A percentile compares a stretch with the other conserved stretches of the same genome.
Conservation (phyloP, 2,888 invertebrate genomes). For the Marronus borbonicus region DNA sequence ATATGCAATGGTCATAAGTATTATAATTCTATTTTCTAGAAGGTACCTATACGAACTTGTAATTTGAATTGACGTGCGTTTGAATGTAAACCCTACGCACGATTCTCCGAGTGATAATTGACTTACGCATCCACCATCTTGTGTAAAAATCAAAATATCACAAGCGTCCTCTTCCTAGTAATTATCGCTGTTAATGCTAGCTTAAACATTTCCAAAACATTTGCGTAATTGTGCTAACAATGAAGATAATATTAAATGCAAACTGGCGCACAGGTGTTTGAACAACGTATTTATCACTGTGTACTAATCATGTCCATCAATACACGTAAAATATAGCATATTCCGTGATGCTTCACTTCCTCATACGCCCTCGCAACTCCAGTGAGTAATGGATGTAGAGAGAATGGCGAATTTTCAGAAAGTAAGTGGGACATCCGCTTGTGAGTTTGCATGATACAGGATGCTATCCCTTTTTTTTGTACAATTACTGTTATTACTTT, state of each 20-base stretch:
- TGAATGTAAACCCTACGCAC: too few relatives aligned
- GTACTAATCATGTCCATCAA: constrained; percentile 1
- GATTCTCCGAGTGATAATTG: background rate
- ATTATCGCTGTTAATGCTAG: background rate
- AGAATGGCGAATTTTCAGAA: constrained; percentile 20
- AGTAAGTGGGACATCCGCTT: background rate
- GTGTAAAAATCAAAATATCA: background rate
- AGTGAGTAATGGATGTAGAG: background rate
- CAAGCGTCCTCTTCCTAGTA: background rate
- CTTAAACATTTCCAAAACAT: background rate
- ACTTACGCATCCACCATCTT: background rate
- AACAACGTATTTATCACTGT: constrained; percentile 5
- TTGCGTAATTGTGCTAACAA: constrained; percentile 23
- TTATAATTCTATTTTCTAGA: too few relatives aligned
- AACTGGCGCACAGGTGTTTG: constrained; percentile 26
- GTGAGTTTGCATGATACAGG: constrained; percentile 8
- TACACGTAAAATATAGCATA: background rate
- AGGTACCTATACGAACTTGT: too few relatives aligned
- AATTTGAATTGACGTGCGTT: too few relatives aligned
- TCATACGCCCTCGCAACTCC: constrained; percentile 6
- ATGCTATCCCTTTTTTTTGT: constrained; percentile 2
- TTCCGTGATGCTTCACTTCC: constrained; percentile 20
- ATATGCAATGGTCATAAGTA: too few relatives aligned
- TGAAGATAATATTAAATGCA: background rate
- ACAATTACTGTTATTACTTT: too few relatives aligned